Conservation (phyloP, 2,113 vertebrate species). For the Lanius collurio region DNA sequence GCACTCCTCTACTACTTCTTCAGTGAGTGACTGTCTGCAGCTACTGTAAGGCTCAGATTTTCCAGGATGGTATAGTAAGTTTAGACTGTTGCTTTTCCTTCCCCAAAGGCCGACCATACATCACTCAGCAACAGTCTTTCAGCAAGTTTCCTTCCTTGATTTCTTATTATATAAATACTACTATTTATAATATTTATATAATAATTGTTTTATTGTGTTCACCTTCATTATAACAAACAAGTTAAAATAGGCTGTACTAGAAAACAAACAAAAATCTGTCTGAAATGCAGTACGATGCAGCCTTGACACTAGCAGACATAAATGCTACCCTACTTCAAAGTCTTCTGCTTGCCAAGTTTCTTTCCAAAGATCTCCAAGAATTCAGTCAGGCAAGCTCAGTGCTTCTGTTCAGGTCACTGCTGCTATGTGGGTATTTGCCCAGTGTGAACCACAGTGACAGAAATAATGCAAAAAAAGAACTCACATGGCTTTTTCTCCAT, state of each 20-base stretch:
- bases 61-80: background rate
- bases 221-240: background rate
- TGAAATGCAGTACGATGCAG: background rate
- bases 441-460: background rate
- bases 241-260: background rate
- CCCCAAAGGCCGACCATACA: background rate
- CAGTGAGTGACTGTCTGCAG: background rate
- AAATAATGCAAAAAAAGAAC: background rate
- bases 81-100: background rate
- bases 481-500: background rate
- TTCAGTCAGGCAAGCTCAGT: background rate
- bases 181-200: slow-evolving; percentile 12
- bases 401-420: background rate
- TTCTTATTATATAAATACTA: background rate
- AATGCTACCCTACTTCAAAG: background rate
- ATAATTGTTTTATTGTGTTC: background rate
- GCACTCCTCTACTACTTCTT: background rate
- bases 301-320: background rate
- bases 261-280: background rate
- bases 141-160: background rate
- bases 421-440: background rate
- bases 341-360: background rate
- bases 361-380: background rate
- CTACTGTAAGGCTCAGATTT: background rate
- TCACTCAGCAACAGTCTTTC: background rate